Evolutionary conservation across 2,888 invertebrate species (phyloP), one percentile per base, ranked within the genome.

Genomic region (Capitulum mitella): DNA sequence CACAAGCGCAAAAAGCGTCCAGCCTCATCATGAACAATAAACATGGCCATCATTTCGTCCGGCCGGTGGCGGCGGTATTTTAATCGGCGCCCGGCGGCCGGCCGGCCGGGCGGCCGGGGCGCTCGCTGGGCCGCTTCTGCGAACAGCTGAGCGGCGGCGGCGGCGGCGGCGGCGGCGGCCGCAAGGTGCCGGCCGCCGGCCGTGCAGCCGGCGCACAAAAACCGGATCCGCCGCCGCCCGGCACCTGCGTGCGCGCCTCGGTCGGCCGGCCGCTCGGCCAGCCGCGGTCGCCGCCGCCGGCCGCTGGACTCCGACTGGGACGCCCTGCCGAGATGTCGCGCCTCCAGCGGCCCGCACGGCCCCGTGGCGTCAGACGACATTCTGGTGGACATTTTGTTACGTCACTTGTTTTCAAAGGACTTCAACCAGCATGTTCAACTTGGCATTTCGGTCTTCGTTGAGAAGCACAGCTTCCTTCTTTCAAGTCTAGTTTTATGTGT

Each of bases 191-290:
- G 51, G 51, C 51, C 37, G 70, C 64, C 2, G 22, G 32, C 77
- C 32, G 40, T 51, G 34, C 43, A 6, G 1, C 58, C 29, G 26
- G 40, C 64, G 77, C 40, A 46, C 75, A 51, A 46, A 37, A 58
- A 51, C 76, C 77, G 64, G n/a, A 37, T 74, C 79, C 76, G 54
- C 43, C 43, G 37, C 40, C 29, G 75, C 64, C n/a, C 40, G n/a
- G 26, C 46, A 51, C 79, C 61, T 37, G 70, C 40, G 32, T 32
- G 32, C 26, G 29, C 34, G 51, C 58, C 74, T n/a, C 76, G 37
- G 77, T n/a, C 76, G 34, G 22, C 37, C 58, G 19, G 14, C 26
- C 34, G 29, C 43, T 43, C 6, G 43, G 43, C 43, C 43, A 12
- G 43, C n/a, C n/a, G n/a, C n/a, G n/a, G n/a, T n/a, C n/a, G n/a